Conservation (phyloP, 1,140 invertebrate genomes). For the Eciton burchellii region DNA sequence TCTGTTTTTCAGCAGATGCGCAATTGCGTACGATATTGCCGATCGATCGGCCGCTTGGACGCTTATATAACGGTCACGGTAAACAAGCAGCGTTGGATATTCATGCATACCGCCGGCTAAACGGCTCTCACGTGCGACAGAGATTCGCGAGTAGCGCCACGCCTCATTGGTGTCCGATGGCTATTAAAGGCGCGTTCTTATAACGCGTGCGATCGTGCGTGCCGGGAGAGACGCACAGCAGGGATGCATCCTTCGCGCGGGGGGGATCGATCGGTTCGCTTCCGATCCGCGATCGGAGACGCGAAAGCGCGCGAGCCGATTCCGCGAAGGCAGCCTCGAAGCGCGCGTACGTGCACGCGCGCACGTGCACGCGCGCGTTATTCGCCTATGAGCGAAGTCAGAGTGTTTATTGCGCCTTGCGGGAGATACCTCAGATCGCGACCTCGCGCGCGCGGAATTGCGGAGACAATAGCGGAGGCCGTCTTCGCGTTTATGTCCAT, state of each 20-base stretch:
- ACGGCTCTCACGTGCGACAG: slow-evolving; percentile 11
- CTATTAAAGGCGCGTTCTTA: neutral
- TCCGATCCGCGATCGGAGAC: neutral
- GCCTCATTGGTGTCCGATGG: slow-evolving; percentile 37
- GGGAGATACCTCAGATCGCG: neutral
- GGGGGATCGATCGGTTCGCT: slow-evolving; percentile 25
- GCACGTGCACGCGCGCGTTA: neutral
- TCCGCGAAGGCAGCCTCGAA: slow-evolving; percentile 11
- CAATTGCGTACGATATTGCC: slow-evolving; percentile 10
- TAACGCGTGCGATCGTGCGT: slow-evolving; percentile 30
- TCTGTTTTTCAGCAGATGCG: neutral
- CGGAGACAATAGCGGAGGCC: neutral
- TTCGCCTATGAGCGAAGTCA: slow-evolving; percentile 1
- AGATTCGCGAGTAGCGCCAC: slow-evolving; percentile 13
- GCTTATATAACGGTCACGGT: slow-evolving; percentile 34
- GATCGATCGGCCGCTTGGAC: slow-evolving; percentile 18
- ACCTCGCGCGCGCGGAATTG: neutral
- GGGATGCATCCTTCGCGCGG: neutral
- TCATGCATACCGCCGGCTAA: slow-evolving; percentile 11
- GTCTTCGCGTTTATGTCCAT: neutral
- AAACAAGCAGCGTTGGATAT: slow-evolving; percentile 37
- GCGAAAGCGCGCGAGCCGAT: neutral
- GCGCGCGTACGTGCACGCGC: neutral
- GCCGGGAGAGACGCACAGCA: neutral
- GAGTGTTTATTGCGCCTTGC: slow-evolving; percentile 25